Evolutionary conservation across 2,113 vertebrate genomes (phyloP).

Genomic region (Nycticebus coucang): DNA sequence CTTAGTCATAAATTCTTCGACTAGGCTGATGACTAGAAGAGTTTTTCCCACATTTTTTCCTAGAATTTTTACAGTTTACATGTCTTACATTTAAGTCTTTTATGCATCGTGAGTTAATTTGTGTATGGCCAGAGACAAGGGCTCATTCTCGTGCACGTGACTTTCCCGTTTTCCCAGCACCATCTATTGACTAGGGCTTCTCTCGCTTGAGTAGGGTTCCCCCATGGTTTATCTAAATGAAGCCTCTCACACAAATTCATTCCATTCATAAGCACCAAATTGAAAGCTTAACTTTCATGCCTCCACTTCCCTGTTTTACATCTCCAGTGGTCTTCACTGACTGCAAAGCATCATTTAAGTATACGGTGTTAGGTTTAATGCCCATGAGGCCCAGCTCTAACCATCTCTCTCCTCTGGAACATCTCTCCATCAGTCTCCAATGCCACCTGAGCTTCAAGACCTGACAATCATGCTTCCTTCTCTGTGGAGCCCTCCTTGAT

Average conservation of each 20-base stretch:
- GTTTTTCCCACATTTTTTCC: too few relatives aligned
- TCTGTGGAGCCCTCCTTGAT: neutral
- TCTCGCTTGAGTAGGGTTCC: neutral
- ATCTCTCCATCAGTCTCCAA: neutral
- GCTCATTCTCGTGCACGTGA: too few relatives aligned
- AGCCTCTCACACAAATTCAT: neutral
- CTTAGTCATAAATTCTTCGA: too few relatives aligned
- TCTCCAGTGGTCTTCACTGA: neutral
- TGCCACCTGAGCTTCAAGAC: neutral
- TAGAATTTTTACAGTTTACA: too few relatives aligned
- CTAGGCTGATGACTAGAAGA: too few relatives aligned
- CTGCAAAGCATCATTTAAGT: neutral
- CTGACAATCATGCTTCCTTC: neutral
- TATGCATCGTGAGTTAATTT: too few relatives aligned
- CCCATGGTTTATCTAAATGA: neutral
- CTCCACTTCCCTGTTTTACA: neutral
- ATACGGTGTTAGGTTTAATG: neutral
- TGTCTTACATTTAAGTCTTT: too few relatives aligned
- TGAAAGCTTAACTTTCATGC: neutral
- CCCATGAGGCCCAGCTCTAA: neutral
- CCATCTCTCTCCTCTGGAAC: neutral
- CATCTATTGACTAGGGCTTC: neutral
- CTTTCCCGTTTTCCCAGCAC: too few relatives aligned
- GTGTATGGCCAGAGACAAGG: too few relatives aligned
- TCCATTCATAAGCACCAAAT: neutral